A percentile compares a stretch with the other conserved stretches of the same genome.
Conservation (phyloP, 2,113 vertebrate species). For the Cyanocitta stelleri region DNA sequence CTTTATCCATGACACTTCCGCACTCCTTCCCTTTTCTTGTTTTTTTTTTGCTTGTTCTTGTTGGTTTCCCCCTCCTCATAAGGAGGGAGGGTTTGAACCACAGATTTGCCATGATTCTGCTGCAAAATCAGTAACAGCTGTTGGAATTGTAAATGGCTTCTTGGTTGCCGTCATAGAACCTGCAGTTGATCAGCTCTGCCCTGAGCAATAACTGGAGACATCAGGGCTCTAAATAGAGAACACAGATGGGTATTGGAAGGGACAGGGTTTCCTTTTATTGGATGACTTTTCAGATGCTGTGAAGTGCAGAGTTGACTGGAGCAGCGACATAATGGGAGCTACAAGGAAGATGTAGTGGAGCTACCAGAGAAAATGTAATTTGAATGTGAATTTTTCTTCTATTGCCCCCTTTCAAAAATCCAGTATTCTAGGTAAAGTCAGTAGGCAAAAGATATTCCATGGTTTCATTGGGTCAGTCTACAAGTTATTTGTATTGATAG, state of each 20-base stretch:
- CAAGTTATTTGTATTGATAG: not conserved
- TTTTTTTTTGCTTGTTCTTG: not conserved
- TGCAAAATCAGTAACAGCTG: constrained; percentile 48
- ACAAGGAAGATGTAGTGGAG: not conserved
- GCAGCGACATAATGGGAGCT: not conserved
- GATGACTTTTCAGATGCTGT: not conserved
- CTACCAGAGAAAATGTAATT: not conserved
- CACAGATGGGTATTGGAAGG: not conserved
- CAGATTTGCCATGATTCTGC: not conserved
- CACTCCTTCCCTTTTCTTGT: not conserved
- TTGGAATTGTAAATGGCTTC: not conserved
- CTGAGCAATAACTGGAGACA: constrained; percentile 8
- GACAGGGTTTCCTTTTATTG: not conserved
- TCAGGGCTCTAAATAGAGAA: not conserved
- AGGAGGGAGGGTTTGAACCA: not conserved
- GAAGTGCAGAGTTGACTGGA: not conserved
- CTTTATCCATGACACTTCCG: not conserved
- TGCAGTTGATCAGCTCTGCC: constrained; percentile 45
- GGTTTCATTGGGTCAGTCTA: not conserved
- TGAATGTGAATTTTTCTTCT: not conserved
- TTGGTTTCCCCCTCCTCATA: not conserved
- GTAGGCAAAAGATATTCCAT: not conserved
- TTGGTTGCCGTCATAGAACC: constrained; percentile 25
- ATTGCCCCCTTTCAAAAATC: not conserved
- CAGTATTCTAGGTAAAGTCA: not conserved